Base-by-base conservation (phyloP, 1,140 invertebrate species). In the Octopus bimaculoides region DNA sequence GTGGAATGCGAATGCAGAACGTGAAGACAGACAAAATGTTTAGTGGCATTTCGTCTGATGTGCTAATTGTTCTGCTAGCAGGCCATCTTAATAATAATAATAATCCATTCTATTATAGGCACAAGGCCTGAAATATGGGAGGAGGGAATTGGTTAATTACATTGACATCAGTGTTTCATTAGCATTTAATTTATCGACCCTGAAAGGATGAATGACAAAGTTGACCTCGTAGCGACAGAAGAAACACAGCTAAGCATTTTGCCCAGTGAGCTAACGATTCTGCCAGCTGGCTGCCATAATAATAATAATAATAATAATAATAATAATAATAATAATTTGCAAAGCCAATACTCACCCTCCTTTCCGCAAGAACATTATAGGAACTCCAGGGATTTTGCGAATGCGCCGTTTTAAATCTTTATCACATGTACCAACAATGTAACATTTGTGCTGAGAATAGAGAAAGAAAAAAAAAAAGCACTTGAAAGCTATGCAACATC, bases 401-500 rank as follows among this genome's bases (percentile, higher is more conserved):
- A 99, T 97, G 88, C 98, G 93, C 87, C 96, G 92, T 89, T 98
- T 98, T 54, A 99, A 91, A 91, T 99, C 98, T 89, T 96, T 98
- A 91, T 99, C 98, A 92, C 98, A 99, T 4, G 98, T 99, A 8
- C 97, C 98, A 20, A 99, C 97, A 85, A 99, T 99, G 89, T 99
- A 99, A 91, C 98, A 99, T 89, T 99, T 99, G 89, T 99, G 97
- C 93, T 99, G 88, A 80, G 92, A 92, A 84, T 86, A 61, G 4
- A 71, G 26, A 71, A 71, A 20, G 17, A 71, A 71, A 6, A 17
- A 41, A 41, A 41, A 41, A 41, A 41, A 41, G 26, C 26, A 41
- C 26, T 2, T 41, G 26, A 41, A 41, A 41, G 26, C 26, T 41
- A 41, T 41, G 26, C 26, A 41, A 41, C 26, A 41, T 41, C 3